Evolutionary conservation across 2,113 vertebrate species (phyloP).

Genomic region (Labeo catla): DNA sequence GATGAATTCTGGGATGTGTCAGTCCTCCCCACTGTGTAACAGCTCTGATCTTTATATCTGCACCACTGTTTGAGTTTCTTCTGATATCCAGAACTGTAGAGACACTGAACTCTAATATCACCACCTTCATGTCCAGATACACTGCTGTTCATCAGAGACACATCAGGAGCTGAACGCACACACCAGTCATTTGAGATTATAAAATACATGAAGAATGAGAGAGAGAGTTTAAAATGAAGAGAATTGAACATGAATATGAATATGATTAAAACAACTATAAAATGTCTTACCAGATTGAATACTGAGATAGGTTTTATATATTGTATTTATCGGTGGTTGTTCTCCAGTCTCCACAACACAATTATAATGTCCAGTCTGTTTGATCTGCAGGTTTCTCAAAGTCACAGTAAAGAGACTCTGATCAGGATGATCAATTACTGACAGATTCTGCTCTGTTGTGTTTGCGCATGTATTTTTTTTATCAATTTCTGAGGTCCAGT

Average conservation of each 20-base stretch:
- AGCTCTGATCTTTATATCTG: conserved; percentile 36
- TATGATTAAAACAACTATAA: neutral
- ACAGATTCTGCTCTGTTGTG: neutral
- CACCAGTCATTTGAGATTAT: neutral
- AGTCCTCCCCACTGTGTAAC: neutral
- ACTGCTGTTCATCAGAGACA: conserved; percentile 35
- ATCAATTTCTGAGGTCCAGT: neutral
- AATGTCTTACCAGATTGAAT: neutral
- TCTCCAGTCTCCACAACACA: neutral
- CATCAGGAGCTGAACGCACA: conserved; percentile 18
- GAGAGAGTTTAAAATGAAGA: neutral
- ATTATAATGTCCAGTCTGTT: fast-evolving
- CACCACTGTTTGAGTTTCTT: conserved; percentile 41
- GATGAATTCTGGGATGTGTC: conserved; percentile 3
- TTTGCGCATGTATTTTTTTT: neutral
- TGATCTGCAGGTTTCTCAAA: conserved; percentile 34
- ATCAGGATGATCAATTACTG: conserved; percentile 30
- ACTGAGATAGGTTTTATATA: fast-evolving
- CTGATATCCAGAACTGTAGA: conserved; percentile 42
- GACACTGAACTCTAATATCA: conserved; percentile 47
- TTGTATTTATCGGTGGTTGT: fast-evolving
- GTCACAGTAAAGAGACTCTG: conserved; percentile 45
- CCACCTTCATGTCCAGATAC: conserved; percentile 42
- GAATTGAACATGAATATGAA: neutral
- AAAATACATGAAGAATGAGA: neutral